phyloP scores from a whole-genome alignment of 2,797 vertebrate genomes.

The Enteromius radiatus region DNA sequence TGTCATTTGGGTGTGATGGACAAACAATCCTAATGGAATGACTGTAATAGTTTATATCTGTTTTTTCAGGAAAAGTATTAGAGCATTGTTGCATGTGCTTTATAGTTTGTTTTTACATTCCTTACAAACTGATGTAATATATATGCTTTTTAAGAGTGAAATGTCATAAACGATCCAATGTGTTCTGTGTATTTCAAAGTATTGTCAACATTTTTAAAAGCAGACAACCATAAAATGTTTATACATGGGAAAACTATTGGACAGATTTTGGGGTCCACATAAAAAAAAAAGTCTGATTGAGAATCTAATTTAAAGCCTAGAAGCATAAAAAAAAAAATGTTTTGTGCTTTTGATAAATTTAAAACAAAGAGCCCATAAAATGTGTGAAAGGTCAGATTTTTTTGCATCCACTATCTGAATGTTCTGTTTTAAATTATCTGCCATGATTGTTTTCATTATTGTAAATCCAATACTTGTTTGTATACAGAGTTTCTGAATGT shows the following conservation, averaged over 20 bases:
- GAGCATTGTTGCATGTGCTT: constrained; percentile 31
- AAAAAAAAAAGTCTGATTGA: background rate
- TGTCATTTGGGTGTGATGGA: constrained; percentile 4
- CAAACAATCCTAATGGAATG: background rate
- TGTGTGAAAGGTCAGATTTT: background rate
- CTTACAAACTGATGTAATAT: constrained; percentile 1
- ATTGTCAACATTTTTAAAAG: background rate
- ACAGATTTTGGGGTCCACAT: background rate
- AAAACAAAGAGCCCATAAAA: background rate
- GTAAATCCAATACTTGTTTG: background rate
- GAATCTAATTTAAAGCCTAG: constrained; percentile 1
- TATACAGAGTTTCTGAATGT: background rate
- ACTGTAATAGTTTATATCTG: background rate
- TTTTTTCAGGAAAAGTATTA: constrained; percentile 62
- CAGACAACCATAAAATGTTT: constrained; percentile 1
- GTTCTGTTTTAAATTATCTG: background rate
- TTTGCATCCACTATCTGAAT: background rate
- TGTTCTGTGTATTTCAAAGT: background rate
- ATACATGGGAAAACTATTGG: constrained; percentile 5
- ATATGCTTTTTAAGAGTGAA: background rate
- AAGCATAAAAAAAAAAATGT: background rate
- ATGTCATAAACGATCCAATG: background rate
- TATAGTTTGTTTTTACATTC: background rate
- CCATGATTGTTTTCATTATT: background rate
- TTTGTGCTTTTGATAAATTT: background rate